These are phyloP conservation scores for Danionella dracula DNA, from an alignment of 2,797 vertebrate species.

Conservation along the genomic window DNA sequence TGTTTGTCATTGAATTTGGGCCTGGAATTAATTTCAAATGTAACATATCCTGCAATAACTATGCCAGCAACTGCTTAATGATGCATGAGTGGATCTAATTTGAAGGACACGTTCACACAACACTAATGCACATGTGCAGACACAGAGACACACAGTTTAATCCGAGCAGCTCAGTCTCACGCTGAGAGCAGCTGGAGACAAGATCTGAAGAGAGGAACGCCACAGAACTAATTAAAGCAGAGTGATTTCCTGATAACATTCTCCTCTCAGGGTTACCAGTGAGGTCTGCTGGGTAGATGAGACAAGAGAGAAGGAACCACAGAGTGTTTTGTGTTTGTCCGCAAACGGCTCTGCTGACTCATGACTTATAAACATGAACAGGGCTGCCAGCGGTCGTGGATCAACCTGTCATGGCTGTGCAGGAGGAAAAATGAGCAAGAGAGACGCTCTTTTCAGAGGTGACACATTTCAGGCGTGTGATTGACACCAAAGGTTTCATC, in stretches of 20 bases:
- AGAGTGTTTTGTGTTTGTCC: not conserved
- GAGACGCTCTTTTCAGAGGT: conserved; percentile 14
- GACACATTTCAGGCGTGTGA: conserved; percentile 14
- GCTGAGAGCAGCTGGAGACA: conserved; percentile 42
- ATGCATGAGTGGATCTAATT: conserved; percentile 43
- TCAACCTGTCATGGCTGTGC: conserved; percentile 18
- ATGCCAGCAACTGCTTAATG: conserved; percentile 36
- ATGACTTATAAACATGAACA: conserved; percentile 6
- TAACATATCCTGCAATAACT: conserved; percentile 38
- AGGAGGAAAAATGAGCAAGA: not conserved
- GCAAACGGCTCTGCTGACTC: conserved; percentile 28
- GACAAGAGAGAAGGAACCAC: not conserved
- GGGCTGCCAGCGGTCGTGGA: not conserved
- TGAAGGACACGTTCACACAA: conserved; percentile 19
- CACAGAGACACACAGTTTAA: conserved; percentile 47
- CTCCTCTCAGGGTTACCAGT: conserved; percentile 13
- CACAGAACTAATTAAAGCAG: conserved; percentile 42
- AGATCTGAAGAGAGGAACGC: conserved; percentile 36
- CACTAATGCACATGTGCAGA: conserved; percentile 35
- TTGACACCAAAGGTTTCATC: conserved; percentile 23
- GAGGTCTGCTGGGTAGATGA: conserved; percentile 4
- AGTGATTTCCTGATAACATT: conserved; percentile 35
- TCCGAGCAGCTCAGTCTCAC: conserved; percentile 32
- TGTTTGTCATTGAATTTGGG: conserved; percentile 32
- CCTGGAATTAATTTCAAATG: conserved; percentile 39